phyloP scores from a whole-genome alignment of 2,888 invertebrate species.

The Syrphus vitripennis region DNA sequence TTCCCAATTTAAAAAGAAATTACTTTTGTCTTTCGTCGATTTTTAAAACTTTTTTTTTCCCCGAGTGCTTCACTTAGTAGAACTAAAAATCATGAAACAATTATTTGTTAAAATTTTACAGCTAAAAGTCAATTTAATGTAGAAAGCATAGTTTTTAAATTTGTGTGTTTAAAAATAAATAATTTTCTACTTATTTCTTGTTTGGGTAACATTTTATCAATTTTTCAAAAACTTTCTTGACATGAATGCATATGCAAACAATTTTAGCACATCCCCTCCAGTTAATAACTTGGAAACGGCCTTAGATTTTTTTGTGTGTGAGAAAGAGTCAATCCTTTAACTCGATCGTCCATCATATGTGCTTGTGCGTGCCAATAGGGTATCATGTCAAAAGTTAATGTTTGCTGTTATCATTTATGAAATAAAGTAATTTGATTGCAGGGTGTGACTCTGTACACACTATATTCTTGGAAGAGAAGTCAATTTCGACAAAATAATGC shows the following conservation, averaged over 20 bases:
- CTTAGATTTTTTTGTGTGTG: neutral
- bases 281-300: neutral
- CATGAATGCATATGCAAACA: neutral
- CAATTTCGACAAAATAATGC: neutral
- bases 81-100: too few relatives aligned
- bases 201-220: too few relatives aligned
- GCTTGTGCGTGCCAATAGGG: conserved; percentile 48
- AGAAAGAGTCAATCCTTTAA: conserved; percentile 41
- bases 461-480: neutral
- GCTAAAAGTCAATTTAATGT: too few relatives aligned
- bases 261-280: neutral
- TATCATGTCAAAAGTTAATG: conserved; percentile 55
- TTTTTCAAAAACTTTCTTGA: too few relatives aligned
- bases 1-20: too few relatives aligned
- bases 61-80: too few relatives aligned
- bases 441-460: conserved; percentile 21
- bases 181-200: too few relatives aligned
- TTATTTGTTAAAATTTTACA: too few relatives aligned
- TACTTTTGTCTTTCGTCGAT: too few relatives aligned
- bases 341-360: conserved; percentile 17
- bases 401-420: conserved; percentile 56
- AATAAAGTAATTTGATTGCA: conserved; percentile 59
- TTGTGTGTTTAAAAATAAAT: too few relatives aligned
- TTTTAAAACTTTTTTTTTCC: too few relatives aligned
- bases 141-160: too few relatives aligned